phyloP scores from a whole-genome alignment of 1,140 invertebrate species.

The Drosophila santomea region DNA sequence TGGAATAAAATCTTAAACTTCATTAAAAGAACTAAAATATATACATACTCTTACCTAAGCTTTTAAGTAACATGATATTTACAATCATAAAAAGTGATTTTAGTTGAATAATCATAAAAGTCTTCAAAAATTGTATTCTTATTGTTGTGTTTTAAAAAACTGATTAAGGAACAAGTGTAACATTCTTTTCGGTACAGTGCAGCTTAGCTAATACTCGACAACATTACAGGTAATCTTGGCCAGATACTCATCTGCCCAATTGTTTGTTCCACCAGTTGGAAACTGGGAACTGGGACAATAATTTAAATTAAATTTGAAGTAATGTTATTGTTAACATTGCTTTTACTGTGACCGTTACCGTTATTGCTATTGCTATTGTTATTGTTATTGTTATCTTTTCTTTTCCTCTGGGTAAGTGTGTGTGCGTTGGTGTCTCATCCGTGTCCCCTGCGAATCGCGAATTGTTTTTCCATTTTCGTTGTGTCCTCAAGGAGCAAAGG shows the following conservation, averaged over 20 bases:
- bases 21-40: no score
- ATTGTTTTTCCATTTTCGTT: constrained; percentile 76
- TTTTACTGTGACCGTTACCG: constrained; percentile 60
- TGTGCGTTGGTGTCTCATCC: constrained; percentile 11
- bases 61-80: no score
- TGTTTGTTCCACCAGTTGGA: constrained; percentile 41
- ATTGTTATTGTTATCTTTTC: constrained; percentile 71
- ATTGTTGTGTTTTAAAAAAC: no score
- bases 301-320: constrained; percentile 83
- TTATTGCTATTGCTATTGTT: constrained; percentile 75
- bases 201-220: constrained; percentile 49
- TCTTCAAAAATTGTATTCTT: no score
- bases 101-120: no score
- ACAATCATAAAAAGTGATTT: no score
- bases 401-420: constrained; percentile 17
- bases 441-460: constrained; percentile 1
- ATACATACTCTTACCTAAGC: no score
- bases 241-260: constrained; percentile 71
- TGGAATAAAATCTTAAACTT: no score
- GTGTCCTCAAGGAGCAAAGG: constrained; percentile 14
- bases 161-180: no score
- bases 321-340: constrained; percentile 78
- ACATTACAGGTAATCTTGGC: constrained; percentile 72
- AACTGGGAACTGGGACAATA: constrained; percentile 48
- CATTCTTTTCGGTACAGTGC: neutral